These are phyloP conservation scores for Oxystoma pomonae DNA, from an alignment of 2,888 invertebrate genomes.

Conservation along the genomic window DNA sequence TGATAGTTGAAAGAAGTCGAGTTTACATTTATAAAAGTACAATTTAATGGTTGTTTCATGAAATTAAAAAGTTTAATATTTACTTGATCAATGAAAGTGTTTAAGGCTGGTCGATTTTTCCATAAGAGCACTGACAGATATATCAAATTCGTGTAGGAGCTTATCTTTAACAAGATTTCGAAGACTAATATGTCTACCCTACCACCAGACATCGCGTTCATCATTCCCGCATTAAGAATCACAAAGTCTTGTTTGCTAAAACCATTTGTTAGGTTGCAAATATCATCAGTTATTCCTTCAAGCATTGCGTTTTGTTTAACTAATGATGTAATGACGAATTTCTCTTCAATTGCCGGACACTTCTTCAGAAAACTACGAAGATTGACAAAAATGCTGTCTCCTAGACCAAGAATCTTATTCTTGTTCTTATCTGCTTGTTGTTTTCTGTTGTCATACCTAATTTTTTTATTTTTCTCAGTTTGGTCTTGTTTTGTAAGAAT, in stretches of 20 bases:
- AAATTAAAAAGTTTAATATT: neutral
- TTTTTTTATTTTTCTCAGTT: no score
- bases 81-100: neutral
- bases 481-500: no score
- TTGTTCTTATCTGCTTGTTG: no score
- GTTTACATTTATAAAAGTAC: neutral
- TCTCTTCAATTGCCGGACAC: neutral
- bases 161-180: neutral
- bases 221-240: neutral
- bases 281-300: neutral
- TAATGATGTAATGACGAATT: neutral
- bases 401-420: no score
- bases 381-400: no score
- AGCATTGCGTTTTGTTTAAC: neutral
- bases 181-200: neutral
- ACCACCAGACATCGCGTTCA: neutral
- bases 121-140: neutral
- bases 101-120: neutral
- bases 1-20: neutral
- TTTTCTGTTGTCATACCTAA: no score
- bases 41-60: neutral
- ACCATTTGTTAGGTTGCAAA: neutral
- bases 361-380: no score
- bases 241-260: neutral
- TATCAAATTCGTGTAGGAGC: neutral